Base-by-base conservation (phyloP, 2,113 vertebrate species). In the Pantherophis guttatus region DNA sequence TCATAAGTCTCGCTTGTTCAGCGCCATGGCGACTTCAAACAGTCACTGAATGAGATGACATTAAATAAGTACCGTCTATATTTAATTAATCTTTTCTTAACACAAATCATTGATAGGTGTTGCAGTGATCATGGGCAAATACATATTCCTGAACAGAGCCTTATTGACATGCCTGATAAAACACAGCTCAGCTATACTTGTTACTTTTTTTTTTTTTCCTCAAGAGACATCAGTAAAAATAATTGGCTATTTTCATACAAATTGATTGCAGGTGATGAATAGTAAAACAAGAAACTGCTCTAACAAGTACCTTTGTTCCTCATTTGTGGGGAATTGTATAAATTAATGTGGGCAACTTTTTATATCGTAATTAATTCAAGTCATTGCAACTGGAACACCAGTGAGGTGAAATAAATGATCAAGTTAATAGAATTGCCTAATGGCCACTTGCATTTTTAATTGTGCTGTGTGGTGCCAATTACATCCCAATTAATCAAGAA, bases 331-430 rank as follows among this genome's bases (percentile, higher is more conserved):
- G n/a, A 29, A 87, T 86, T 70, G 50, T 54, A 92, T 65, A 92
- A 88, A 92, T 88, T 88, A 93, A 75, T 89, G 89, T 53, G 89
- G 87, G 87, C 62, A 95, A 21, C 26, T 94, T 96, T 88, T 92
- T 33, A 53, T 88, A 70, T 33, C 23, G 86, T 87, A 44, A 93
- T 93, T 89, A 95, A 93, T 95, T 89, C 90, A 94, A 19, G 2
- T 93, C 44, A 59, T 90, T 52, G 94, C 91, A 96, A 58, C 24
- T 48, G 70, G 33, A 92, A 94, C 92, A 94, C 94, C 90, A 90
- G 93, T 91, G 90, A 70, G 33, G 95, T 65, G 12, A 95, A 94
- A 94, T 87, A 55, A 95, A 59, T 52, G 54, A 96, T 89, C 50
- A 93, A n/a, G 17, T 86, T 95, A 93, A 90, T 7, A 90, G 0